Evolutionary conservation across 2,113 vertebrate species (phyloP).

Genomic region (Mus spicilegus): DNA sequence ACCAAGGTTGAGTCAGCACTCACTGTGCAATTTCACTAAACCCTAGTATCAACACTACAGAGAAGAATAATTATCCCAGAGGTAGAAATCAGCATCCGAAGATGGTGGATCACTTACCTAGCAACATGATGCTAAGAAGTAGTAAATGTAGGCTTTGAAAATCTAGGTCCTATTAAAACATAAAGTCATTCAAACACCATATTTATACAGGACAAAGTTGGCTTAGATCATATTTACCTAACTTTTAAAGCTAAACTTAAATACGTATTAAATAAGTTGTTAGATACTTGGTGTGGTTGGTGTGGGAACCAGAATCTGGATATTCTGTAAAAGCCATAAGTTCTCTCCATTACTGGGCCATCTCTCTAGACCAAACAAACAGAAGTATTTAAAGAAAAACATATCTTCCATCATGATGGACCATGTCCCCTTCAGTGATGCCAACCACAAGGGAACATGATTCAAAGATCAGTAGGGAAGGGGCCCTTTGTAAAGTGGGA

Average conservation of each 20-base stretch:
- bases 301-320: not conserved
- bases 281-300: not conserved
- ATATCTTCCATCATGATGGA: not conserved
- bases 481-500: not conserved
- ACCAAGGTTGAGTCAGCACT: constrained; percentile 19
- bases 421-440: not conserved
- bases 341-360: not conserved
- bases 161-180: constrained; percentile 10
- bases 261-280: not conserved
- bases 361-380: not conserved
- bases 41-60: not conserved
- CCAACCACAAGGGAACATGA: not conserved
- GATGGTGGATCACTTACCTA: not conserved
- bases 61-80: not conserved
- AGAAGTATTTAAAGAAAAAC: not conserved
- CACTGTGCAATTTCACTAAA: constrained; percentile 30
- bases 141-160: constrained; percentile 30
- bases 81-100: not conserved
- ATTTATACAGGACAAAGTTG: not conserved
- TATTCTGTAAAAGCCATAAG: not conserved
- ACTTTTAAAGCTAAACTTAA: constrained; percentile 40
- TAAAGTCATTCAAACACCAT: not conserved
- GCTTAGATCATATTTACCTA: not conserved
- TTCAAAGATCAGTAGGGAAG: not conserved
- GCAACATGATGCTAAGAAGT: not conserved